Percentiles rank a stretch among this genome's conserved stretches.
Conservation (phyloP, 2,797 vertebrate species). For the Benthosema pterotum region DNA sequence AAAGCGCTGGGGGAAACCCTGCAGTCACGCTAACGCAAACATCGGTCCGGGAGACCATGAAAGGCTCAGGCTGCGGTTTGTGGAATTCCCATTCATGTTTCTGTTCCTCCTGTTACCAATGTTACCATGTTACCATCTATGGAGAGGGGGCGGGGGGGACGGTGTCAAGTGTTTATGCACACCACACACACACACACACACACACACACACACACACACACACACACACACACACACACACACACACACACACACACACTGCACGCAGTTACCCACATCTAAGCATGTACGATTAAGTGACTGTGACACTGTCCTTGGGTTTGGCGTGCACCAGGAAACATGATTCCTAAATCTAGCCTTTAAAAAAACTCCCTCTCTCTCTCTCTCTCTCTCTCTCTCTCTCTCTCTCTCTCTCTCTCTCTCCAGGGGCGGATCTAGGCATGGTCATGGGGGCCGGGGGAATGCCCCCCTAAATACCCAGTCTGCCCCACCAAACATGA, state of each 20-base stretch:
- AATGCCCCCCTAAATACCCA: no score
- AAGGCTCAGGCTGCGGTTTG: constrained; percentile 29
- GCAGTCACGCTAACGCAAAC: constrained; percentile 42
- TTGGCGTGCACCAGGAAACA: no score
- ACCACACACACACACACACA: no score
- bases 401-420: constrained; percentile 27
- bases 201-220: no score
- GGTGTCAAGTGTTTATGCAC: no score
- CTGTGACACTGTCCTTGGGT: no score
- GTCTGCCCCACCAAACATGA: no score
- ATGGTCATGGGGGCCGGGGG: no score
- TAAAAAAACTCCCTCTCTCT: constrained; percentile 35
- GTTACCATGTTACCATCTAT: constrained; percentile 14
- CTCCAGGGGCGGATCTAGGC: no score
- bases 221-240: no score
- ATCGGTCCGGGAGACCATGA: constrained; percentile 43
- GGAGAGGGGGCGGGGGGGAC: constrained; percentile 11
- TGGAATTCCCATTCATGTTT: constrained; percentile 34
- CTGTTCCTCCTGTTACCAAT: constrained; percentile 34
- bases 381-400: constrained; percentile 23
- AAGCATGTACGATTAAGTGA: not conserved
- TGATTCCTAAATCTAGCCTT: constrained; percentile 13
- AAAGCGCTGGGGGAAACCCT: no score
- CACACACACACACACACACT: no score
- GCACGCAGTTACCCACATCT: not conserved